Percentiles rank a stretch among this genome's conserved stretches.
Evolutionary conservation across 2,888 invertebrate genomes (phyloP).

Genomic region (Microdon myrmicae): DNA sequence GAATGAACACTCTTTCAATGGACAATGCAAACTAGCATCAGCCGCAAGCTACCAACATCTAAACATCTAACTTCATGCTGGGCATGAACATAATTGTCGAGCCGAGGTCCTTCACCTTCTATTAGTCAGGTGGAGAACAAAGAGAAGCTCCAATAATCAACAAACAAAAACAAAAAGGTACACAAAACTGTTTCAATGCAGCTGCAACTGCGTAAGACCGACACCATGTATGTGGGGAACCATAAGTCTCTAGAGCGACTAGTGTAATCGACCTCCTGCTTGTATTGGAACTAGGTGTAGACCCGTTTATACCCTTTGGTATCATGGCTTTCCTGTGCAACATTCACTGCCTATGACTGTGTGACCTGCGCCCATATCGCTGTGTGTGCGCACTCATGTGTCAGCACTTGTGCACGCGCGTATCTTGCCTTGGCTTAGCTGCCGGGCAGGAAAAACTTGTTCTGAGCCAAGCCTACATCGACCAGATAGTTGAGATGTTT

Average conservation of each 20-base stretch:
- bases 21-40: constrained; percentile 18
- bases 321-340: constrained; percentile 1
- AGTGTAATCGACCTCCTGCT: constrained; percentile 13
- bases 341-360: constrained; percentile 25
- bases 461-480: constrained; percentile 32
- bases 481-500: constrained; percentile 32
- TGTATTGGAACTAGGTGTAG: no score
- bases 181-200: constrained; percentile 35
- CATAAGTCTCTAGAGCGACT: constrained; percentile 23
- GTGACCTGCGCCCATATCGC: neutral
- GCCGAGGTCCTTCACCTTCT: constrained; percentile 48
- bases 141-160: constrained; percentile 20
- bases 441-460: constrained; percentile 43
- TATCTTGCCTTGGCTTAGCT: constrained; percentile 23
- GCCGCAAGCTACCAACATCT: constrained; percentile 14
- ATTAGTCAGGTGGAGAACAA: constrained; percentile 51
- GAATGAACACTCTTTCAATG: constrained; percentile 37
- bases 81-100: constrained; percentile 31
- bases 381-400: constrained; percentile 20
- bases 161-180: constrained; percentile 17
- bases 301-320: constrained; percentile 23
- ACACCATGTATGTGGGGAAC: constrained; percentile 11
- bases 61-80: constrained; percentile 24
- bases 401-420: constrained; percentile 36
- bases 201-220: constrained; percentile 45